Evolutionary conservation across 1,140 invertebrate species (phyloP), one percentile per base, ranked within the genome.

Genomic region (Olivierus martensii): DNA sequence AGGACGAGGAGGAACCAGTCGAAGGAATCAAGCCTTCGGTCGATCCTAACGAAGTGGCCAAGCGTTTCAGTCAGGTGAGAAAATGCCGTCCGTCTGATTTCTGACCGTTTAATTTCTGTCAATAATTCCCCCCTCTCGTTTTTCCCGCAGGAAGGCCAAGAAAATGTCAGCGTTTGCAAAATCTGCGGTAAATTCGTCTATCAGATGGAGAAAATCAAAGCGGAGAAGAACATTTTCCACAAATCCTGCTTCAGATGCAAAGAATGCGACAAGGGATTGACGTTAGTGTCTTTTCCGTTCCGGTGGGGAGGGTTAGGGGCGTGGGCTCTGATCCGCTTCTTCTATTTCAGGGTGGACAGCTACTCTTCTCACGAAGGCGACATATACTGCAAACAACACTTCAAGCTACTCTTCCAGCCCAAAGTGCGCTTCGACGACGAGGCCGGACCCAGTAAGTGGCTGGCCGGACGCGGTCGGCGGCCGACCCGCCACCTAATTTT

Each of bases 181-280:
- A 77, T 79, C 53, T 94, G 89, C 67, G 73, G 76, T 14, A 86
- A 88, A 64, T 79, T 82, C 51, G 89, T 92, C 10, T 94, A 91
- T 70, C 87, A 87, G 71, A 92, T 93, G 87, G 89, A 94, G 69
- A 80, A 87, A 63, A 79, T 90, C 53, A 90, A 89, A 69, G 86
- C 86, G 2, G 88, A 89, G 67, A 81, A 80, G 61, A 70, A 78
- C 21, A 75, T 85, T 46, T 94, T 86, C 80, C 90, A 94, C 68
- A 91, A 88, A 68, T 83, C 84, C 65, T 94, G 89, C 71, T 90
- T 93, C 74, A 74, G 85, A 60, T 94, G 89, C 65, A 77, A 78
- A 41, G 82, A 90, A 66, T 94, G 90, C 67, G 81, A 81, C 62
- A 92, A 89, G 69, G 82, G 83, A 62, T 75, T 93, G 49, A 90